Evolutionary conservation across 2,888 invertebrate genomes (phyloP).

Genomic region (Mimas tiliae): DNA sequence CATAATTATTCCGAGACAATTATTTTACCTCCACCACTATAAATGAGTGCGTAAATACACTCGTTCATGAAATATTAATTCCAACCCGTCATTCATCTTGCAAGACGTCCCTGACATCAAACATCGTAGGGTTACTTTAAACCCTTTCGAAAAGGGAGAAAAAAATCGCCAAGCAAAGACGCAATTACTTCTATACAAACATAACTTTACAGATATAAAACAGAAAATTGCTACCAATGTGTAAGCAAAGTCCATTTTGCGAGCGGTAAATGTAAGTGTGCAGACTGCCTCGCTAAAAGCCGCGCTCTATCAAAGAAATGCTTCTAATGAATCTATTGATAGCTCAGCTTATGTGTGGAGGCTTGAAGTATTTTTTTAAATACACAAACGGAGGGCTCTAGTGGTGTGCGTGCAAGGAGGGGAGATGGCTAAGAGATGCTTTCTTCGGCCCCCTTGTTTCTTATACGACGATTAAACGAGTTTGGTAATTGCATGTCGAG

Average conservation of each 20-base stretch:
- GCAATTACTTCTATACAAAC: constrained; percentile 74
- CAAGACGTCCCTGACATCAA: constrained; percentile 53
- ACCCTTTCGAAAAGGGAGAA: constrained; percentile 62
- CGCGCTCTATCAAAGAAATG: constrained; percentile 80
- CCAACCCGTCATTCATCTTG: constrained; percentile 49
- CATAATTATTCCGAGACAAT: not conserved
- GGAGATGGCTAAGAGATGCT: constrained; percentile 79
- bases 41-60: constrained; percentile 2
- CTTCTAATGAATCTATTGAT: constrained; percentile 84
- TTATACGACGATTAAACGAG: constrained; percentile 57
- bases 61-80: constrained; percentile 34
- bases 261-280: constrained; percentile 32
- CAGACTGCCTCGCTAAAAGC: constrained; percentile 70
- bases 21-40: not conserved
- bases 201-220: constrained; percentile 34
- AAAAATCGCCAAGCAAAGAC: constrained; percentile 75
- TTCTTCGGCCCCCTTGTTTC: constrained; percentile 80
- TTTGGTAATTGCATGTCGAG: not conserved
- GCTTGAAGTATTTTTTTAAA: constrained; percentile 73
- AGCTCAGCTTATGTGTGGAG: constrained; percentile 69
- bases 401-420: constrained; percentile 72
- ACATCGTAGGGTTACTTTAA: constrained; percentile 41
- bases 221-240: not conserved
- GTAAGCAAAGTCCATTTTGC: constrained; percentile 28
- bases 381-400: constrained; percentile 53